Evolutionary conservation across 2,113 vertebrate species (phyloP).

Genomic region (Reinhardtius hippoglossoides): DNA sequence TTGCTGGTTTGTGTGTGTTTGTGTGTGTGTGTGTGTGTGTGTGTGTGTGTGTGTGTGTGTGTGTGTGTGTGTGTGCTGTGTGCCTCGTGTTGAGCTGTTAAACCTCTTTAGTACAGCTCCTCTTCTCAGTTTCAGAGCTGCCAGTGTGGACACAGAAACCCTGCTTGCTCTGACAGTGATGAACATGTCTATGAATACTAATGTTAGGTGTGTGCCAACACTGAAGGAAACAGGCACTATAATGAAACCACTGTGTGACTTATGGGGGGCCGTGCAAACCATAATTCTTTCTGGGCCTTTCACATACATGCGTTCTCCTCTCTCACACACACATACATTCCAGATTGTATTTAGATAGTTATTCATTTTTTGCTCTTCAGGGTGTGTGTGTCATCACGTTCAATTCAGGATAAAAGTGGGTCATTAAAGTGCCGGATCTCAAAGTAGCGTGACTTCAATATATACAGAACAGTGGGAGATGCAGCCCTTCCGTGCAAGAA

Average conservation of each 20-base stretch:
- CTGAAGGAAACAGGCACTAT: not conserved
- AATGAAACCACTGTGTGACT: conserved; percentile 7
- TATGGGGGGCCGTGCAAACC: not conserved
- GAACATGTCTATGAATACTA: conserved; percentile 54
- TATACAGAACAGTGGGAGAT: not conserved
- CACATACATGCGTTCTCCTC: not conserved
- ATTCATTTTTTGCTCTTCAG: not conserved
- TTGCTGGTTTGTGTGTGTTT: not conserved
- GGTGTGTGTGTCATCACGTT: not conserved
- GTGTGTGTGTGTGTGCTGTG: not conserved
- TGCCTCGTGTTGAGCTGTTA: conserved; percentile 7
- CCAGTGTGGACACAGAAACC: conserved; percentile 34
- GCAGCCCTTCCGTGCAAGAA: not conserved
- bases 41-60: not conserved
- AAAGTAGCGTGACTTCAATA: not conserved
- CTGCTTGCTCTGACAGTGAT: conserved; percentile 33
- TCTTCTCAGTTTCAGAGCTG: conserved; percentile 39
- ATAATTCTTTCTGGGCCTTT: not conserved
- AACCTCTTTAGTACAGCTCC: conserved; percentile 44
- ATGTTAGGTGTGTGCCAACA: not conserved
- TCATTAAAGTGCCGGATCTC: not conserved
- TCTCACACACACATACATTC: not conserved
- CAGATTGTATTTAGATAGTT: not conserved
- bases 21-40: not conserved
- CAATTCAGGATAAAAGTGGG: not conserved